A percentile compares a stretch with the other conserved stretches of the same genome.
These are phyloP conservation scores for Tragelaphus strepsiceros DNA, from an alignment of 2,113 vertebrate species.

Conservation along the genomic window DNA sequence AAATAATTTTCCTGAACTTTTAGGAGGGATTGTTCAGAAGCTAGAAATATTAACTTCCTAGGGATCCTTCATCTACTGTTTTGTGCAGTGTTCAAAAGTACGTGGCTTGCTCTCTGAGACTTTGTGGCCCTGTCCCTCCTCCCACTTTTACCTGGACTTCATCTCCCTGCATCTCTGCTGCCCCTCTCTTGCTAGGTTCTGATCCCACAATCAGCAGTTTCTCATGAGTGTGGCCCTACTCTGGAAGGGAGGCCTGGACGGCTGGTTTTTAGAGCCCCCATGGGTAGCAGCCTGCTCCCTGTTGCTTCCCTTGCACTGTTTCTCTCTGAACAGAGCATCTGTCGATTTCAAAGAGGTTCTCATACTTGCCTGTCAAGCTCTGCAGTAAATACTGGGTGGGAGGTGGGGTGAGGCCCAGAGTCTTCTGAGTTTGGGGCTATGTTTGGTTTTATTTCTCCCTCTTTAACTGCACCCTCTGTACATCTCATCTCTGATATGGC, in stretches of 20 bases:
- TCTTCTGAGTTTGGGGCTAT: background rate
- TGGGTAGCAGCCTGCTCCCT: background rate
- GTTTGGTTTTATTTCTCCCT: background rate
- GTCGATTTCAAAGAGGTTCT: background rate
- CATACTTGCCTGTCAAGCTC: background rate
- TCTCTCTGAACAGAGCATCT: background rate
- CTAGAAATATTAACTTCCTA: background rate
- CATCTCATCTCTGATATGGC: background rate
- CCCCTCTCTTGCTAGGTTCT: background rate
- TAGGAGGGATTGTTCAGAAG: background rate
- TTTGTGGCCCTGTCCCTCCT: background rate
- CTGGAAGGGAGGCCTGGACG: background rate
- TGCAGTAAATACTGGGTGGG: background rate
- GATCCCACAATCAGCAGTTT: background rate
- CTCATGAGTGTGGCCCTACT: background rate
- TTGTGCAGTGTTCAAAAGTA: background rate
- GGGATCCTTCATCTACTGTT: background rate
- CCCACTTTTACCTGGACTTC: background rate
- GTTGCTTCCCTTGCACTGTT: fast-evolving
- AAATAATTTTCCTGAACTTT: background rate
- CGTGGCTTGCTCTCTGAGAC: background rate
- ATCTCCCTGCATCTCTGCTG: background rate
- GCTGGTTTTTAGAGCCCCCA: background rate
- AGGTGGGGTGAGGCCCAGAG: background rate
- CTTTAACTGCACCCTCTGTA: background rate